These are phyloP conservation scores for Baronia brevicornis DNA, from an alignment of 2,888 invertebrate genomes.

Conservation along the genomic window DNA sequence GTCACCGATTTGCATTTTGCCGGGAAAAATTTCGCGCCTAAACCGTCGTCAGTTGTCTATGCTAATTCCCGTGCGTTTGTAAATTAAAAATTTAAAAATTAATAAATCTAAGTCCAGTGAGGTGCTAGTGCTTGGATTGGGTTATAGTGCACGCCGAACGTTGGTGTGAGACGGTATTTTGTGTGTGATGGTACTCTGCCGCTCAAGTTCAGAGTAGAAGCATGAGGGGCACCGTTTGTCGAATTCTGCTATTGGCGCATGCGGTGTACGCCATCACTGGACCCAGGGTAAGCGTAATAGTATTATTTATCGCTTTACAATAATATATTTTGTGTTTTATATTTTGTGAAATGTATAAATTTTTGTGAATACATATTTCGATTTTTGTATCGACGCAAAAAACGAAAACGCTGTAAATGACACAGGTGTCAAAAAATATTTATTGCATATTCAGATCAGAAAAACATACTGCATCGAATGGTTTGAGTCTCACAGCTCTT, in stretches of 20 bases:
- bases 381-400: no score
- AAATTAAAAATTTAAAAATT: conserved; percentile 24
- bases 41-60: conserved; percentile 23
- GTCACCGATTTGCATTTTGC: conserved; percentile 22
- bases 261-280: conserved; percentile 67
- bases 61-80: conserved; percentile 29
- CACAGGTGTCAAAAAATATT: no score
- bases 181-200: conserved; percentile 70
- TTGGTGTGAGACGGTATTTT: conserved; percentile 33
- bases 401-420: no score
- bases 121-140: conserved; percentile 29
- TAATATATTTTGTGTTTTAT: not conserved
- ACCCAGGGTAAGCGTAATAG: conserved; percentile 54
- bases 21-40: conserved; percentile 2
- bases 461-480: no score
- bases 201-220: conserved; percentile 60
- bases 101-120: conserved; percentile 23
- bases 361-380: no score
- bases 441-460: no score
- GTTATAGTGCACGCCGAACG: conserved; percentile 38
- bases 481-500: no score
- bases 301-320: not conserved
- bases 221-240: conserved; percentile 62
- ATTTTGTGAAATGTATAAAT: no score
- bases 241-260: conserved; percentile 64